phyloP scores from a whole-genome alignment of 2,113 vertebrate species.

The Phalacrocorax brasilianus region DNA sequence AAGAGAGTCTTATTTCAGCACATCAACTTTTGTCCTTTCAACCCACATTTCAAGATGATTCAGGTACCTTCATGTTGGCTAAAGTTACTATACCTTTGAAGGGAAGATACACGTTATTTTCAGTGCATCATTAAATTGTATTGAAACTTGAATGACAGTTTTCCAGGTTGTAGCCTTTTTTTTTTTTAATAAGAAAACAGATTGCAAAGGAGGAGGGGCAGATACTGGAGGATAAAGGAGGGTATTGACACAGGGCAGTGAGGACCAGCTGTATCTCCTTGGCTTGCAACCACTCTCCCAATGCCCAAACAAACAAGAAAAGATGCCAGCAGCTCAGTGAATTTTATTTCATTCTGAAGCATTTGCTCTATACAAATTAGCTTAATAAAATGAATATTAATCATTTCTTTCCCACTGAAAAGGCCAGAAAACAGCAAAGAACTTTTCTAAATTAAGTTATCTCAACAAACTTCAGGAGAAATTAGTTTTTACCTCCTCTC shows the following conservation, averaged over 20 bases:
- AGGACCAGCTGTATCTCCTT: neutral
- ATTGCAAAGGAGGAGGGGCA: neutral
- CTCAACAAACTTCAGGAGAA: neutral
- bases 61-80: neutral
- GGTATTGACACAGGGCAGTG: neutral
- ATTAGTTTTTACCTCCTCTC: neutral
- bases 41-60: neutral
- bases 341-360: neutral
- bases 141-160: neutral
- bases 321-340: neutral
- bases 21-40: neutral
- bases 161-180: neutral
- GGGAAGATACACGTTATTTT: neutral
- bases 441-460: neutral
- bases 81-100: neutral
- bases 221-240: too few species aligned
- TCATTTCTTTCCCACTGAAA: neutral
- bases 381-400: neutral
- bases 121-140: neutral
- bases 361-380: neutral
- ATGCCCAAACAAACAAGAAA: neutral
- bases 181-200: neutral
- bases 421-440: neutral
- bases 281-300: neutral
- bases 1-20: neutral